Percentiles rank a stretch among this genome's conserved stretches.
Evolutionary conservation across 2,888 invertebrate species (phyloP).

Genomic region (Eurytoma californica): DNA sequence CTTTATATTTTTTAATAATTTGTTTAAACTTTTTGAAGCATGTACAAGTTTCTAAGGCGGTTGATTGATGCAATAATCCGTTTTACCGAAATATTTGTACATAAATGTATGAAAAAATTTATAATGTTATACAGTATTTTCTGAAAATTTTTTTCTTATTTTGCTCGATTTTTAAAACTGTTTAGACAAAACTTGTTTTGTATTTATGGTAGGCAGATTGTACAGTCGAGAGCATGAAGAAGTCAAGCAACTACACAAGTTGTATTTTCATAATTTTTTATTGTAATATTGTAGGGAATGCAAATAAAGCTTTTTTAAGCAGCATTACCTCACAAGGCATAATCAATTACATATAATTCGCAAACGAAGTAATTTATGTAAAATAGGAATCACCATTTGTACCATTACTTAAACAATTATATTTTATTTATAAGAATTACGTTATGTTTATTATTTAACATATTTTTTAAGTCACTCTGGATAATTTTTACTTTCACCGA

Average conservation of each 20-base stretch:
- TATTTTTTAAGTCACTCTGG: too few relatives aligned
- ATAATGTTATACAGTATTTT: slow-evolving; percentile 2
- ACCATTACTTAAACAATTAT: too few relatives aligned
- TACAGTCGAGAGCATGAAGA: not conserved
- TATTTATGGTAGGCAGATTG: not conserved
- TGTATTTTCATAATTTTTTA: slow-evolving; percentile 44
- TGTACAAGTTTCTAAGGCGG: not conserved
- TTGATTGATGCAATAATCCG: slow-evolving; percentile 4
- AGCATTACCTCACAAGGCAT: not conserved
- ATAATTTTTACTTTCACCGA: too few relatives aligned
- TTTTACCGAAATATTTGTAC: slow-evolving; percentile 19
- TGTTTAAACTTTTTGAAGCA: not conserved
- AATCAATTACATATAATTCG: slow-evolving; percentile 1
- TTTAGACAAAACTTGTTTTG: not conserved
- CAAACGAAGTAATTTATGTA: too few relatives aligned
- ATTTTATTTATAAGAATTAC: too few relatives aligned
- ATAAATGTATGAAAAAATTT: slow-evolving; percentile 12
- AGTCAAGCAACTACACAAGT: not conserved
- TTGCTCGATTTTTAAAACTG: not conserved
- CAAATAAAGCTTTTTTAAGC: slow-evolving; percentile 36
- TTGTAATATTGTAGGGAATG: slow-evolving; percentile 28
- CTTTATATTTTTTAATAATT: not conserved
- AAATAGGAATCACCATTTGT: too few relatives aligned
- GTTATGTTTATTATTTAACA: too few relatives aligned
- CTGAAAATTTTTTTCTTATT: not conserved